These are phyloP conservation scores for Heliconius sara DNA, from an alignment of 2,888 invertebrate species.

Conservation along the genomic window DNA sequence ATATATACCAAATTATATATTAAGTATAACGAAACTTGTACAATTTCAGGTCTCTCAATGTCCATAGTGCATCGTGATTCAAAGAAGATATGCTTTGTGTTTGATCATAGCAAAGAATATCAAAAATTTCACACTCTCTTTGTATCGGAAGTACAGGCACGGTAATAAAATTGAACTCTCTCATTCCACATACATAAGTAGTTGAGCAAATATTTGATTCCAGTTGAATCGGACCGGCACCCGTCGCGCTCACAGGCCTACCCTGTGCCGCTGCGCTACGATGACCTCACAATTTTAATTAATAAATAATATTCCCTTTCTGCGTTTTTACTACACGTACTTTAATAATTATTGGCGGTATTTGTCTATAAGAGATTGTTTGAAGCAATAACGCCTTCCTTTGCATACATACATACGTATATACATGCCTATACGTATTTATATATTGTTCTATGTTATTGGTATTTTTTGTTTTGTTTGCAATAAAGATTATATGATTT, in stretches of 20 bases:
- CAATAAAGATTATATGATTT: background rate
- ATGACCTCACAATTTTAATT: too few species aligned
- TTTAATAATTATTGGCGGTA: too few species aligned
- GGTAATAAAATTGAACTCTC: slow-evolving; percentile 36
- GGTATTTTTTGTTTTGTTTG: background rate
- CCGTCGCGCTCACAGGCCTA: background rate
- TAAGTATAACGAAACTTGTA: background rate
- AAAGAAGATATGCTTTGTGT: slow-evolving; percentile 55
- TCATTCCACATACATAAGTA: too few species aligned
- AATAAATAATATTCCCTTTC: too few species aligned
- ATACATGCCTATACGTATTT: too few species aligned
- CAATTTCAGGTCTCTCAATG: slow-evolving; percentile 59
- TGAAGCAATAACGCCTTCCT: too few species aligned
- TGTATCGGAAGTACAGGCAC: slow-evolving; percentile 17
- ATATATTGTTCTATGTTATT: background rate
- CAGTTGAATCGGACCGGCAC: background rate
- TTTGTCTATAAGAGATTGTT: too few species aligned
- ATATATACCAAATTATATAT: background rate
- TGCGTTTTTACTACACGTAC: too few species aligned
- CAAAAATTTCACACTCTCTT: slow-evolving; percentile 54
- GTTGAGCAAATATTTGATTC: background rate
- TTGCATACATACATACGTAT: too few species aligned
- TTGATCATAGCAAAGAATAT: slow-evolving; percentile 57
- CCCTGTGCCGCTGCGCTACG: background rate
- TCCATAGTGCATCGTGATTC: slow-evolving; percentile 49